These are phyloP conservation scores for Drosophila ercepeae DNA, from an alignment of 1,140 invertebrate species.

Conservation along the genomic window DNA sequence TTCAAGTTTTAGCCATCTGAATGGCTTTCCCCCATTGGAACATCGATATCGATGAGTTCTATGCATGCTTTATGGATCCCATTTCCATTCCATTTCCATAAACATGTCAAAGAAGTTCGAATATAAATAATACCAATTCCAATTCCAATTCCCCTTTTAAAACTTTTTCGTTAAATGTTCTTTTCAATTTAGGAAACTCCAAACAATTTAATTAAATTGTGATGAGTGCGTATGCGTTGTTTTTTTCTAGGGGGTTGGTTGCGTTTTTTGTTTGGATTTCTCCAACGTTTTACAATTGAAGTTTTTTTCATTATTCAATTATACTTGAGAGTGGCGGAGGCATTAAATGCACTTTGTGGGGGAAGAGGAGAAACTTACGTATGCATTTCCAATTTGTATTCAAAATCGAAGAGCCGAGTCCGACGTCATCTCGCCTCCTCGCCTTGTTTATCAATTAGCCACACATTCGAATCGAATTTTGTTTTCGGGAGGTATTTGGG, in stretches of 20 bases:
- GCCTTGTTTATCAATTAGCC: slow-evolving; percentile 78
- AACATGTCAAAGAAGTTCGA: slow-evolving; percentile 16
- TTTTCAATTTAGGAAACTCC: slow-evolving; percentile 9
- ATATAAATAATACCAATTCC: slow-evolving; percentile 35
- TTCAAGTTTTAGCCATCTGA: not conserved
- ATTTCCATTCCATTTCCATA: slow-evolving; percentile 5
- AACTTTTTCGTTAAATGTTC: slow-evolving; percentile 16
- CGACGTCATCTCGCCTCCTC: slow-evolving; percentile 25
- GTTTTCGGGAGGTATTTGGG: slow-evolving; percentile 20
- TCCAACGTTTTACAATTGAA: slow-evolving; percentile 62
- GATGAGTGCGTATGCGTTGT: slow-evolving; percentile 35
- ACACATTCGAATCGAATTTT: slow-evolving; percentile 46
- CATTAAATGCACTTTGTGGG: slow-evolving; percentile 14
- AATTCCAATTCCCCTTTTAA: slow-evolving; percentile 29
- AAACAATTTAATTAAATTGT: slow-evolving; percentile 69
- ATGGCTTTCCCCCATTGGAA: not conserved
- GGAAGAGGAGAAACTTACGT: slow-evolving; percentile 5
- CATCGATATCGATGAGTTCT: slow-evolving; percentile 2
- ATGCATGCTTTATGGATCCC: slow-evolving; percentile 12
- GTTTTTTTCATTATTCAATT: slow-evolving; percentile 74
- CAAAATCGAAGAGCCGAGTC: slow-evolving; percentile 16
- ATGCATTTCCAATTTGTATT: slow-evolving; percentile 43
- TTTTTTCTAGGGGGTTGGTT: slow-evolving; percentile 16
- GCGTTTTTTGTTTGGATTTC: slow-evolving; percentile 52
- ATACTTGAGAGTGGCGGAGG: slow-evolving; percentile 28